Evolutionary conservation across 2,113 vertebrate species (phyloP).

Genomic region (Clarias gariepinus): DNA sequence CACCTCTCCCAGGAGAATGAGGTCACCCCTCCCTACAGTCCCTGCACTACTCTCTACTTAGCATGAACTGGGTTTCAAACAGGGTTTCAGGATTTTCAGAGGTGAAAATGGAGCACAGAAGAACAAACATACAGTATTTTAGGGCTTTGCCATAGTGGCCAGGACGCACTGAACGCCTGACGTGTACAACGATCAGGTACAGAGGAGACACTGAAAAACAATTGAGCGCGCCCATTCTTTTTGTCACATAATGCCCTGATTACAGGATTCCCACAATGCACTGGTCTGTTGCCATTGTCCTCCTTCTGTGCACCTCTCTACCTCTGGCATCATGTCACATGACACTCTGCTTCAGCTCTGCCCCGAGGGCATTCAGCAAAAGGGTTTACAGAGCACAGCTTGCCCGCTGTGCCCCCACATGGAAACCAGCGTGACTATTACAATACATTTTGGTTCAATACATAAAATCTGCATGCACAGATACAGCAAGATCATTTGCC

Average conservation of each 20-base stretch:
- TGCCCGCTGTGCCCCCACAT: constrained; percentile 20
- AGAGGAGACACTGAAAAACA: constrained; percentile 27
- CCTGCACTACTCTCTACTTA: constrained; percentile 21
- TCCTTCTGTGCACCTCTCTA: constrained; percentile 27
- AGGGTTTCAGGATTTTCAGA: constrained; percentile 13
- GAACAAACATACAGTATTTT: neutral
- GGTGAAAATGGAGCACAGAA: constrained; percentile 3
- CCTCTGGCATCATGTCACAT: constrained; percentile 31
- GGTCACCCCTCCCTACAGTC: constrained; percentile 35
- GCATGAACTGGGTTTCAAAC: constrained; percentile 10
- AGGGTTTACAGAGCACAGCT: constrained; percentile 28
- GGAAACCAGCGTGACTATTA: constrained; percentile 26
- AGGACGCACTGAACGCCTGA: constrained; percentile 34
- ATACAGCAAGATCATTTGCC: constrained; percentile 24
- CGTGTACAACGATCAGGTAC: constrained; percentile 36
- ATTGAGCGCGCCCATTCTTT: constrained; percentile 27
- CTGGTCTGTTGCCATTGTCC: constrained; percentile 27
- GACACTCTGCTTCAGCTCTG: constrained; percentile 12
- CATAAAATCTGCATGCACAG: constrained; percentile 37
- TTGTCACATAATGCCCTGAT: neutral
- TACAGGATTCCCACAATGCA: constrained; percentile 47
- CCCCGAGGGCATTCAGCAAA: constrained; percentile 27
- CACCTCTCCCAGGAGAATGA: constrained; percentile 46
- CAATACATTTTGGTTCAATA: constrained; percentile 39
- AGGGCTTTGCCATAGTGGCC: neutral